Base-by-base conservation (phyloP, 2,888 invertebrate species). In the Pinctada fucata region DNA sequence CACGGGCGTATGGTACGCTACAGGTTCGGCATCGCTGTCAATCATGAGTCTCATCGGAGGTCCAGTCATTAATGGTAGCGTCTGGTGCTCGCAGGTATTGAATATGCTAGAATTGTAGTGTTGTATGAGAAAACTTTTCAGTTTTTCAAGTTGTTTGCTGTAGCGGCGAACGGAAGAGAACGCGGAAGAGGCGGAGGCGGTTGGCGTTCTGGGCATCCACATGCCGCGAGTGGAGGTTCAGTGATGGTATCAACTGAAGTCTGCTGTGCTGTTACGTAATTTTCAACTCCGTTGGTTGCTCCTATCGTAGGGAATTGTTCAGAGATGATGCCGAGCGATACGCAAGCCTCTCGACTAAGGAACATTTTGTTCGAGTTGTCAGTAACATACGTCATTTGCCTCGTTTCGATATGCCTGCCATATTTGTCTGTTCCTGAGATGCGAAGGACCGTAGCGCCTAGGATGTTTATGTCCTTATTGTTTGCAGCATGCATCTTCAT, bases 401-500 rank as follows among this genome's bases (percentile, higher is more conserved):
- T 58, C 2, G 86, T 87, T 63, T 82, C 76, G 3, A 80, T 63
- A 31, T n/a, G 47, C n/a, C 10, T 74, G 5, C n/a, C 80, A 81
- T 6, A 68, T 31, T 6, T 31, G 50, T 51, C 50, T 16, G 67
- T 71, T 8, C 83, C 85, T 45, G 84, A 80, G 49, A 88, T 76
- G 3, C 84, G 77, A 31, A 83, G 70, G 31, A 83, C 69, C 6
- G 76, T 72, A n/a, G 87, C 87, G 4, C 88, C 85, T 65, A 84
- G 76, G 49, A 87, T 86, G 10, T 64, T 66, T 52, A 87, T 88
- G 49, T 80, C 79, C 64, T 69, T 75, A 51, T 83, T 81, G 71
- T 83, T 86, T 3, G 87, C 88, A 0, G 85, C 83, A 58, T 83
- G 84, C 84, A 88, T 88, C 16, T 77, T 75, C 82, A 86, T 82